phyloP scores from a whole-genome alignment of 2,797 vertebrate species.

The Acrossocheilus fasciatus region DNA sequence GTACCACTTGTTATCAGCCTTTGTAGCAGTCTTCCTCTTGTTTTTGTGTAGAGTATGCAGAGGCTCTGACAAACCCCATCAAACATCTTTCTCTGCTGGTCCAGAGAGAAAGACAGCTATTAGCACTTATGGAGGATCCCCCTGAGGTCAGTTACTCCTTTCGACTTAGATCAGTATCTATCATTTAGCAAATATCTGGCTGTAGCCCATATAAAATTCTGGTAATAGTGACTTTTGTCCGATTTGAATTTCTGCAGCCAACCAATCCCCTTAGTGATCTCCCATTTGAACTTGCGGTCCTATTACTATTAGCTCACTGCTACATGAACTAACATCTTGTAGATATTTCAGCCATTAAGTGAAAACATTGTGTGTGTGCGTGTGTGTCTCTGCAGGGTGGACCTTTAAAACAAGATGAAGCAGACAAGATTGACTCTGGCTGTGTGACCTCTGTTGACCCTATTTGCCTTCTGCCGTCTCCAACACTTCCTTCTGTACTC shows the following conservation, averaged over 20 bases:
- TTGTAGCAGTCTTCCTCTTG: not conserved
- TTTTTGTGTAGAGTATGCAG: conserved; percentile 82
- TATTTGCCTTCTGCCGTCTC: not conserved
- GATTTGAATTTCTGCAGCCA: not conserved
- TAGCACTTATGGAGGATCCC: conserved; percentile 81
- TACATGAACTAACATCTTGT: no score
- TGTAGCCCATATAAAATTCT: not conserved
- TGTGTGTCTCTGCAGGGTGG: conserved; percentile 56
- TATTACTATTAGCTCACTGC: not conserved
- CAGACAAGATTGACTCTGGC: conserved; percentile 46
- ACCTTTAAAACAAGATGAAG: conserved; percentile 60
- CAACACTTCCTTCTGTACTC: conserved; percentile 31
- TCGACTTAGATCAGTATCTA: not conserved
- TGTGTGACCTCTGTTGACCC: not conserved
- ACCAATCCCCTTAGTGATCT: not conserved
- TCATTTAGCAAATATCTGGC: not conserved
- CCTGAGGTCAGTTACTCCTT: conserved; percentile 76
- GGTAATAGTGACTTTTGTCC: not conserved
- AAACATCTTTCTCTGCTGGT: conserved; percentile 85
- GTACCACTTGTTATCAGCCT: not conserved
- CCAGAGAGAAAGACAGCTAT: conserved; percentile 85
- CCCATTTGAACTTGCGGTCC: not conserved
- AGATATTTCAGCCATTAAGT: no score
- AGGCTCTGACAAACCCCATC: conserved; percentile 90
- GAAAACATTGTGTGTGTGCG: not conserved